A percentile compares a stretch with the other conserved stretches of the same genome.
These are phyloP conservation scores for Orthosia incerta DNA, from an alignment of 2,888 invertebrate species.

Conservation along the genomic window DNA sequence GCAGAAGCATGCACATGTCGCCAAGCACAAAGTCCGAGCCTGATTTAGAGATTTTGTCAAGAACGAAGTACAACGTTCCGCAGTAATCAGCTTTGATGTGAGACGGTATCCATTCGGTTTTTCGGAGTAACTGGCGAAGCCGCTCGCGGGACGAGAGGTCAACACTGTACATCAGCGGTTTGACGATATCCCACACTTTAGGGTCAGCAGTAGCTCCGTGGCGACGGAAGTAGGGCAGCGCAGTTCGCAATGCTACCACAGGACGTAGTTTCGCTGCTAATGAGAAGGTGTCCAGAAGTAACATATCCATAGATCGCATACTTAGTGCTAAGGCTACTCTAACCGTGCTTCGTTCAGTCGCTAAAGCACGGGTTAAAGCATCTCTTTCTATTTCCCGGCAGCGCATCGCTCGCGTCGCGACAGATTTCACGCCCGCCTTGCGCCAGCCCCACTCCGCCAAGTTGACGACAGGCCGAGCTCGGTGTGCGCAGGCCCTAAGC, in stretches of 20 bases:
- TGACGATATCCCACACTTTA: slow-evolving; percentile 75
- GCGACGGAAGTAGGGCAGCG: slow-evolving; percentile 66
- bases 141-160: slow-evolving; percentile 58
- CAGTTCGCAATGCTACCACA: slow-evolving; percentile 69
- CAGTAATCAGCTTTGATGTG: slow-evolving; percentile 74
- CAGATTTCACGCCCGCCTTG: slow-evolving; percentile 74
- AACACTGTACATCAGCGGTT: slow-evolving; percentile 67
- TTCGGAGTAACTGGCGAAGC: slow-evolving; percentile 32
- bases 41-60: slow-evolving; percentile 57
- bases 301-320: slow-evolving; percentile 7
- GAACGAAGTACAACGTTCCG: slow-evolving; percentile 66
- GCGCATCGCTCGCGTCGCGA: slow-evolving; percentile 72
- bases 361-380: slow-evolving; percentile 62
- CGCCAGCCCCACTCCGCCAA: slow-evolving; percentile 72
- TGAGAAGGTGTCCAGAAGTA: slow-evolving; percentile 58
- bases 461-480: slow-evolving; percentile 71
- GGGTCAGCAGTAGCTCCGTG: slow-evolving; percentile 60
- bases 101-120: slow-evolving; percentile 66
- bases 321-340: slow-evolving; percentile 71
- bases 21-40: slow-evolving; percentile 64
- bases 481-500: slow-evolving; percentile 74
- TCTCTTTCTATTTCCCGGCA: slow-evolving; percentile 68
- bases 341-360: slow-evolving; percentile 71
- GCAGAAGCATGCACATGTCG: slow-evolving; percentile 68
- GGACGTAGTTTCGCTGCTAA: slow-evolving; percentile 69